Base-by-base conservation (phyloP, 2,113 vertebrate species). In the Sphaerodactylus townsendi region DNA sequence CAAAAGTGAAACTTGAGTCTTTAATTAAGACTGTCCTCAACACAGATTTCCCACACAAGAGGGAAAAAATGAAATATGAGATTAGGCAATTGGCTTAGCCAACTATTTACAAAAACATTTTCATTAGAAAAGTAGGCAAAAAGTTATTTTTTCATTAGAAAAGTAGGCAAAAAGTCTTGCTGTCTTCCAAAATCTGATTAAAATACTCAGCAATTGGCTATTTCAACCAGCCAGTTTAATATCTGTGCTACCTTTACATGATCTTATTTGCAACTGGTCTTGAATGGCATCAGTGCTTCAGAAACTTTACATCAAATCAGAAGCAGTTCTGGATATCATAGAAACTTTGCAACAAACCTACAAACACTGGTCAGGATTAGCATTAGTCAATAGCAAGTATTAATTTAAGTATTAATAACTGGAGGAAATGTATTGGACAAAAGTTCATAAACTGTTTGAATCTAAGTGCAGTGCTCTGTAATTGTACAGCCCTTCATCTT, bases 401-500 rank as follows among this genome's bases (percentile, higher is more conserved):
- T 35, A 70, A 14, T 56, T 30, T 50, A 50, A 41, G 48, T 77
- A 9, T 56, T 1, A 78, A 10, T 0, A 81, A 62, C 7, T 2
- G 30, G 85, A 25, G n/a, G 1, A 79, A 1, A 0, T 56, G 5
- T 28, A n/a, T 50, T 84, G 2, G 39, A 70, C 83, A 28, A 3
- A 69, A 28, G 81, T 71, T 25, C 23, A 23, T 10, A 5, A 77
- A 75, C 17, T 53, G 30, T 37, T 37, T 5, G 30, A 56, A n/a
- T 93, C 86, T 80, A 53, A 65, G 3, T n/a, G 88, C 86, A 86
- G 35, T 71, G 14, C 88, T 84, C 10, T 15, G 17, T 0, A 71
- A n/a, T 66, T 79, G 30, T 4, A 8, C 75, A 44, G 33, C 75
- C 33, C 1, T 90, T 89, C 75, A 89, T 66, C 71, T 90, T 88